Evolutionary conservation across 2,797 vertebrate species (phyloP), one percentile per base, ranked within the genome.

Genomic region (Cottoperca gobio): DNA sequence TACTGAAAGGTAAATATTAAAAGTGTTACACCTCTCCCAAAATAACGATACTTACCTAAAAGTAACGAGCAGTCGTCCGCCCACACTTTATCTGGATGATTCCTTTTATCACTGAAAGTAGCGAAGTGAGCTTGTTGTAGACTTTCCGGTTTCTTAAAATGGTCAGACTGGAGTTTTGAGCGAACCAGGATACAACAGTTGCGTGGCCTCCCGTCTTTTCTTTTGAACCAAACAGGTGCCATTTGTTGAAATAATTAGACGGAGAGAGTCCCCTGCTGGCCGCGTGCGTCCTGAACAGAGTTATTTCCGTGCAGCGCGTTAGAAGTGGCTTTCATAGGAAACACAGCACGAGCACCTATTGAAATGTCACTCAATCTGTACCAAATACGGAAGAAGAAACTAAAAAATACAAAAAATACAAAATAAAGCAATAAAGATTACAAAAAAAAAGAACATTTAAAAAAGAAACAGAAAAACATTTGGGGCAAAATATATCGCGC

Each of bases 151-250:
- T 24, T 33, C 21, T 4, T 7, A 2, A 37, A 33, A 48, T 17
- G 60, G 62, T 8, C 37, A 3, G 24, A 49, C n/a, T 1, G 64
- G 5, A 55, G 49, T 42, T 52, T 0, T 14, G 46, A 19, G 23
- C 3, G 35, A 31, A 24, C n/a, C 35, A 59, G 74, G 62, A 69
- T 61, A 31, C 67, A 61, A 19, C 40, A 31, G 54, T 8, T 21
- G 28, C 28, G 45, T 59, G 43, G 1, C 62, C 82, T 85, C 79
- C 70, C 50, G 54, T 74, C 58, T 76, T 42, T 67, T 4, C 66
- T 86, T 86, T 61, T 70, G 69, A 90, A 59, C 21, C 35, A 43
- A 87, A 90, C 94, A 95, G 94, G 95, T 95, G 94, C 77, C 88
- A 83, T 89, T 73, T 68, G 86, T 85, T 76, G 48, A 62, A 70